Conservation (phyloP, 1,140 invertebrate genomes). For the Hermatobates lingyangjiaoensis region DNA sequence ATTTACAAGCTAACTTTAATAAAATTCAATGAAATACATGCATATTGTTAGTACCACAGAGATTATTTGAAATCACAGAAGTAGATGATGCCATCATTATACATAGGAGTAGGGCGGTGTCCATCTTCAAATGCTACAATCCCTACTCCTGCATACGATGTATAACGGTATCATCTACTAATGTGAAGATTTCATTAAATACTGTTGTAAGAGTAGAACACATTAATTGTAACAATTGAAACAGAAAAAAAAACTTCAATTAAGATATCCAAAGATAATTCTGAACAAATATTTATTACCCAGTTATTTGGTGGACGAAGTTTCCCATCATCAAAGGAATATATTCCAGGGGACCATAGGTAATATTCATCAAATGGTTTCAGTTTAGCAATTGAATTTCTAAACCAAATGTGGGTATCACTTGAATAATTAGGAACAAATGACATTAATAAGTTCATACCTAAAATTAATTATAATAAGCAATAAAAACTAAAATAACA, state of each 20-base stretch:
- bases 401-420: constrained; percentile 59
- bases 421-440: constrained; percentile 75
- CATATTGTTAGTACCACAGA: no score
- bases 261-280: not conserved
- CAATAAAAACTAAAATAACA: not conserved
- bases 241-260: not conserved
- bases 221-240: not conserved
- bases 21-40: no score
- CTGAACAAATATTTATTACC: constrained; percentile 21
- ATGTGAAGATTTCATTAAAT: not conserved
- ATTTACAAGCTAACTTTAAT: no score
- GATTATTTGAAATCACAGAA: no score
- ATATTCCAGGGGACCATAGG: constrained; percentile 44
- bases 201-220: not conserved
- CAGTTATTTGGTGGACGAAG: constrained; percentile 34
- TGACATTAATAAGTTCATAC: constrained; percentile 59
- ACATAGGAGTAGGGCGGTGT: not conserved
- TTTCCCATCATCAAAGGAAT: constrained; percentile 24
- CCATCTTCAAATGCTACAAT: not conserved
- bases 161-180: not conserved
- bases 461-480: constrained; percentile 26
- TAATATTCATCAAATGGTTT: constrained; percentile 53
- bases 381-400: constrained; percentile 34
- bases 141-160: constrained; percentile 1
- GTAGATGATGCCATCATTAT: no score